These are phyloP conservation scores for Notoglanidium macrostoma DNA, from an alignment of 2,797 vertebrate genomes.

Conservation along the genomic window DNA sequence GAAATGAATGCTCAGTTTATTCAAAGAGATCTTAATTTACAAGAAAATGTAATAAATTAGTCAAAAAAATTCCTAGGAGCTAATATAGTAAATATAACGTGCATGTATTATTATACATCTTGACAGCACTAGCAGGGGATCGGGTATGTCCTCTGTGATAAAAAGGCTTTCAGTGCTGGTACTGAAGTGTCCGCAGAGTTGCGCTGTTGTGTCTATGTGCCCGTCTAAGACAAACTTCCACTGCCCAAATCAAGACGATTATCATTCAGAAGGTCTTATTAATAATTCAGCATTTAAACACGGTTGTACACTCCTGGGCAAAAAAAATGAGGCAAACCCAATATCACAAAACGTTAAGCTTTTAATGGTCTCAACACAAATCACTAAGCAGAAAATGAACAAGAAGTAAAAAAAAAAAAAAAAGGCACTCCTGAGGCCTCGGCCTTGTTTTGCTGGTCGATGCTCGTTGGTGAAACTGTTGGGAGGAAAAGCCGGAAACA, in stretches of 20 bases:
- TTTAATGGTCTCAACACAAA: too few relatives aligned
- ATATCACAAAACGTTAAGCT: too few relatives aligned
- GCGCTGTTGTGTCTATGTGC: conserved; percentile 12
- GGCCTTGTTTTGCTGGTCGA: too few relatives aligned
- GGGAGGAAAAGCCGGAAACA: too few relatives aligned
- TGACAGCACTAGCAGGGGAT: conserved; percentile 58
- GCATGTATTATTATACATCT: conserved; percentile 59
- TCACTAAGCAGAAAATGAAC: too few relatives aligned
- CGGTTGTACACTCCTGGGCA: too few relatives aligned
- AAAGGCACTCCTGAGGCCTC: too few relatives aligned
- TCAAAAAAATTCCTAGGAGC: conserved; percentile 53
- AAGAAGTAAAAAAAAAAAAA: too few relatives aligned
- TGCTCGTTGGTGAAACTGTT: too few relatives aligned
- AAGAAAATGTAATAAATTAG: conserved; percentile 68
- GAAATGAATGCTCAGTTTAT: conserved; percentile 57
- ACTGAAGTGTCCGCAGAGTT: neutral
- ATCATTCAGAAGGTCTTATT: neutral
- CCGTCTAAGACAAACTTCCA: neutral
- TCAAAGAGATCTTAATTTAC: conserved; percentile 61
- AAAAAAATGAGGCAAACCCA: too few relatives aligned
- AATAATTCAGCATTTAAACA: neutral
- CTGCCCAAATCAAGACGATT: conserved; percentile 16
- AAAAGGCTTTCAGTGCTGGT: conserved; percentile 7
- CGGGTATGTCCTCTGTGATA: neutral
- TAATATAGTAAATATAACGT: conserved; percentile 55